A percentile compares a stretch with the other conserved stretches of the same genome.
Conservation (phyloP, 2,888 invertebrate genomes). For the Athripsodes cinereus region DNA sequence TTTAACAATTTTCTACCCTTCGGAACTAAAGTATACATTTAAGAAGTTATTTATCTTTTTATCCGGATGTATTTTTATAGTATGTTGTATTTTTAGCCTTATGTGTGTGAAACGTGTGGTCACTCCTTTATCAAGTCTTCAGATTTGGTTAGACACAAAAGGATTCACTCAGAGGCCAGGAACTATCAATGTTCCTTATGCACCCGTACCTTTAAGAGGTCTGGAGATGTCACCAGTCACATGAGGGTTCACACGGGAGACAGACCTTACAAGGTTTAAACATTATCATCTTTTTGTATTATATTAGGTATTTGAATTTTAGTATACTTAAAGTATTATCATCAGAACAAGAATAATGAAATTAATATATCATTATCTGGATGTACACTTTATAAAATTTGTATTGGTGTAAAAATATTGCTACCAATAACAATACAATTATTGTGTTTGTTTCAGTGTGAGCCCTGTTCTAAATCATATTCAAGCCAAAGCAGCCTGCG, state of each 20-base stretch:
- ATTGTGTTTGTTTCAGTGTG: slow-evolving; percentile 30
- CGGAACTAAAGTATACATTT: no score
- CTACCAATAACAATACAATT: neutral
- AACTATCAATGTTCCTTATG: slow-evolving; percentile 28
- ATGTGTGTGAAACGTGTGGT: slow-evolving; percentile 39
- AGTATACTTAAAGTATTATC: neutral
- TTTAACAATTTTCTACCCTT: no score
- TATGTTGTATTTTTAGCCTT: slow-evolving; percentile 13
- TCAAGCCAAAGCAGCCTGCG: slow-evolving; percentile 37
- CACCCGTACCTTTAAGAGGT: slow-evolving; percentile 26
- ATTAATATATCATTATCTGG: neutral
- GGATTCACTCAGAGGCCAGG: slow-evolving; percentile 26
- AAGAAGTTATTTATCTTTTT: no score
- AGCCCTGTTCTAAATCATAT: slow-evolving; percentile 36
- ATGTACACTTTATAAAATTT: neutral
- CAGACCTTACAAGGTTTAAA: slow-evolving; percentile 26
- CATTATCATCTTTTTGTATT: no score
- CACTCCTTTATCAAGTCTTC: slow-evolving; percentile 30
- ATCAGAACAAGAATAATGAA: neutral
- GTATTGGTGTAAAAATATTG: neutral
- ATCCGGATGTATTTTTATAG: neutral
- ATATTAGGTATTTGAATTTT: no score
- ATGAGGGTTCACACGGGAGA: slow-evolving; percentile 28
- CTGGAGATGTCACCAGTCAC: slow-evolving; percentile 28
- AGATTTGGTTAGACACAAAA: slow-evolving; percentile 26